These are phyloP conservation scores for Drosophila cardini DNA, from an alignment of 1,140 invertebrate species.

Conservation along the genomic window DNA sequence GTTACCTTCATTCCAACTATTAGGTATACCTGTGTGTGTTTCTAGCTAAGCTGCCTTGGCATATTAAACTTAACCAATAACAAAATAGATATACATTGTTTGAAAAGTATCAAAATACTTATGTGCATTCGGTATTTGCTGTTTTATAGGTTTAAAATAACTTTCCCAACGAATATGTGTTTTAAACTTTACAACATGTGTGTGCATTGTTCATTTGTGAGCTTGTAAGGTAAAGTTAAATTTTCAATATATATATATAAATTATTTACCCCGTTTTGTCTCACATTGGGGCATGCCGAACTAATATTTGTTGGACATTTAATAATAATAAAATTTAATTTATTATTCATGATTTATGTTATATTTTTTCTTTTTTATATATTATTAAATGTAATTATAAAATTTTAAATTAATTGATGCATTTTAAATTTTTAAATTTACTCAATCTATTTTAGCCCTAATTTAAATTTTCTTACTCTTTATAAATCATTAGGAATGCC, in stretches of 20 bases:
- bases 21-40: neutral
- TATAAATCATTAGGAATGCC: too few relatives aligned
- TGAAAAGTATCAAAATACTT: slow-evolving; percentile 62
- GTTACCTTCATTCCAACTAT: slow-evolving; percentile 33
- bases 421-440: too few relatives aligned
- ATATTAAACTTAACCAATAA: slow-evolving; percentile 41
- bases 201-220: neutral
- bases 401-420: too few relatives aligned
- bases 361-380: too few relatives aligned
- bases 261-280: too few relatives aligned
- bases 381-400: too few relatives aligned
- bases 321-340: too few relatives aligned
- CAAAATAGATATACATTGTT: slow-evolving; percentile 50
- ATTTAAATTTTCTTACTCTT: too few relatives aligned
- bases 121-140: slow-evolving; percentile 55
- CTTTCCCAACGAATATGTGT: slow-evolving; percentile 45
- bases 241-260: neutral
- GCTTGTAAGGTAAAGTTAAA: neutral
- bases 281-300: too few relatives aligned
- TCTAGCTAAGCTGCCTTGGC: slow-evolving; percentile 1
- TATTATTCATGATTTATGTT: too few relatives aligned
- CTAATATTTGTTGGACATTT: too few relatives aligned
- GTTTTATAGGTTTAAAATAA: slow-evolving; percentile 56
- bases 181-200: slow-evolving; percentile 61
- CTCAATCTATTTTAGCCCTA: too few relatives aligned